Percentiles rank a stretch among this genome's conserved stretches.
phyloP scores from a whole-genome alignment of 92 coral and sea anemone genomes.

The Epizoanthus stellaris region DNA sequence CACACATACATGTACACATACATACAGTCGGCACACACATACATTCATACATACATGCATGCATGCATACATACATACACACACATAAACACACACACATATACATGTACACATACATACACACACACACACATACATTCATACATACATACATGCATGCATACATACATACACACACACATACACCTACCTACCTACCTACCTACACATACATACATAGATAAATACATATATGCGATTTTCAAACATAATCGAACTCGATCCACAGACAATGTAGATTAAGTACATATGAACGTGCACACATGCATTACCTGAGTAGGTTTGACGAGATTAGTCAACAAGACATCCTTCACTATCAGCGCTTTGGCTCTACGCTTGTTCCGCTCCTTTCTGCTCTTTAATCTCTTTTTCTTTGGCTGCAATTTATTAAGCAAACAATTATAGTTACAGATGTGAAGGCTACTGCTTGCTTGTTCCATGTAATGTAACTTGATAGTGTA shows the following conservation, averaged over 20 bases:
- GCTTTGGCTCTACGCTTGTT: conserved; percentile 92
- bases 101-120: too few relatives aligned
- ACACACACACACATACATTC: too few relatives aligned
- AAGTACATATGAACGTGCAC: background rate
- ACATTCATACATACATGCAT: too few relatives aligned
- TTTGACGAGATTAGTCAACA: conserved; percentile 71
- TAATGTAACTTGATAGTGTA: too few relatives aligned
- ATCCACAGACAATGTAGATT: too few relatives aligned
- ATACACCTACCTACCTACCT: background rate
- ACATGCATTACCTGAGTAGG: conserved; percentile 36
- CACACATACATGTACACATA: background rate
- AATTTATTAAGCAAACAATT: background rate
- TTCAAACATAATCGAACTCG: too few relatives aligned
- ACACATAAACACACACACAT: background rate
- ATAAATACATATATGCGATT: too few relatives aligned
- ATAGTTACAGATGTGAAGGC: background rate
- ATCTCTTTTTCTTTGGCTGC: conserved; percentile 77
- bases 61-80: too few relatives aligned
- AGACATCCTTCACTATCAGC: conserved; percentile 84
- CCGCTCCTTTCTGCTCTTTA: conserved; percentile 88
- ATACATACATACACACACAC: too few relatives aligned
- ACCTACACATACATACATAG: background rate
- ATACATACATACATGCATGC: too few relatives aligned
- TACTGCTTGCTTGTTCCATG: too few relatives aligned
- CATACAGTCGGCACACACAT: background rate